A percentile compares a stretch with the other conserved stretches of the same genome.
phyloP scores from a whole-genome alignment of 1,140 invertebrate genomes.

The Bombus impatiens region DNA sequence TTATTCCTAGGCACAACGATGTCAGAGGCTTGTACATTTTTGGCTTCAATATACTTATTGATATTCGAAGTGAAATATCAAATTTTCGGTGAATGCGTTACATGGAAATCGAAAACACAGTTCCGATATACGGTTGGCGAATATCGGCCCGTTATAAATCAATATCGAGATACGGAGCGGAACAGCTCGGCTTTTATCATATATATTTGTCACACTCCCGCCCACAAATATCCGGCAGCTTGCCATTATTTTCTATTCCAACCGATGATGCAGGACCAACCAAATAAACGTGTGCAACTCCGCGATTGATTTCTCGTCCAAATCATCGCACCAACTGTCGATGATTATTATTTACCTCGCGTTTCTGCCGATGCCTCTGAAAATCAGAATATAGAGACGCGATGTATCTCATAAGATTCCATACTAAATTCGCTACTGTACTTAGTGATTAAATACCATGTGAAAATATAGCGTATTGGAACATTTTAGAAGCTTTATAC shows the following conservation, averaged over 20 bases:
- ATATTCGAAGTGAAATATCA: constrained; percentile 14
- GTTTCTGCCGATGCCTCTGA: neutral
- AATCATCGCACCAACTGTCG: neutral
- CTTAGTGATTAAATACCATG: neutral
- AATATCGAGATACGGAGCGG: constrained; percentile 64
- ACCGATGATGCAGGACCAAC: constrained; percentile 25
- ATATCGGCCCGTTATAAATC: constrained; percentile 63
- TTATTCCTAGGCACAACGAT: neutral
- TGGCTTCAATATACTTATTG: constrained; percentile 25
- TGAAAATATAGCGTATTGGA: too few relatives aligned
- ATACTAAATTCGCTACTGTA: neutral
- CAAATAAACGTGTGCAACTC: constrained; percentile 54
- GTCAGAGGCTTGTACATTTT: neutral
- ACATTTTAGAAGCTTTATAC: too few relatives aligned
- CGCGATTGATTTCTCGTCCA: constrained; percentile 1
- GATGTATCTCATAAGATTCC: neutral
- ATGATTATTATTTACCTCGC: neutral
- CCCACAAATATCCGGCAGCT: constrained; percentile 66
- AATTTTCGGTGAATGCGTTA: constrained; percentile 34
- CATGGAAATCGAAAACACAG: constrained; percentile 52
- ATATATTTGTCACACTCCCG: constrained; percentile 64
- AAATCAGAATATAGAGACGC: neutral
- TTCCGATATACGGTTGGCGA: constrained; percentile 10
- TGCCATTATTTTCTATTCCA: constrained; percentile 66
- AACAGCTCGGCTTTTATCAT: constrained; percentile 59